Base-by-base conservation (phyloP, 2,888 invertebrate genomes). In the Limenitis camilla region DNA sequence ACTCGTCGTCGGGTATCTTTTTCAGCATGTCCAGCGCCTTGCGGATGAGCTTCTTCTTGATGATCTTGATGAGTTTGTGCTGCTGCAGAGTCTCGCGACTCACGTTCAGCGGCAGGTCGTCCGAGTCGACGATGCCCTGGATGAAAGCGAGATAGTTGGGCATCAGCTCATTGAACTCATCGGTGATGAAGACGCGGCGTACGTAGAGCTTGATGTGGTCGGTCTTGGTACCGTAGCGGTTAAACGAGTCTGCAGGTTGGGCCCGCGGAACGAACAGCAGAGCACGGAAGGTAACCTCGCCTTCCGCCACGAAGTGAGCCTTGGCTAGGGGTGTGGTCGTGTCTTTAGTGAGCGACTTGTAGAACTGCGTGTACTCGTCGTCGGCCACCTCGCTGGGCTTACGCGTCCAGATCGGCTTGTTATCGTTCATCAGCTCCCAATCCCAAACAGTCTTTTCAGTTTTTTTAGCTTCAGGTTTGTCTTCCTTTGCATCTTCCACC, bases 111-210 rank as follows among this genome's bases (percentile, higher is more conserved):
- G 99, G 99, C 64, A 99, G 87, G 88, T 99, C 99, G 82, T 99
- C 99, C 8, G 97, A 98, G 88, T 99, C 99, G 42, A 99, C 99
- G 63, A 99, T 94, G 67, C 99, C 99, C 78, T 95, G 93, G 56
- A 99, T 92, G 81, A 99, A 99, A 63, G 92, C 93, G 65, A 99
- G 89, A 81, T 98, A 99, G 78, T 95, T 97, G 61, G 99, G 99
- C 94, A 99, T 96, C 94, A 99, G 96, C 76, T 99, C 99, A 78
- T 96, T 96, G 90, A 99, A 99, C 88, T 99, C 97, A 80, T 99
- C 99, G 6, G 99, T 99, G 84, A 99, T 99, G 88, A 99, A 99
- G 10, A 99, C 99, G 57, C 99, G 91, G 55, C 99, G 91, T 51
- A 99, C 99, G 82, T 96, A 99, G 58, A 99, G 90, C 89, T 98